phyloP scores from a whole-genome alignment of 2,797 vertebrate genomes.

The Oreonectes daqikongensis region DNA sequence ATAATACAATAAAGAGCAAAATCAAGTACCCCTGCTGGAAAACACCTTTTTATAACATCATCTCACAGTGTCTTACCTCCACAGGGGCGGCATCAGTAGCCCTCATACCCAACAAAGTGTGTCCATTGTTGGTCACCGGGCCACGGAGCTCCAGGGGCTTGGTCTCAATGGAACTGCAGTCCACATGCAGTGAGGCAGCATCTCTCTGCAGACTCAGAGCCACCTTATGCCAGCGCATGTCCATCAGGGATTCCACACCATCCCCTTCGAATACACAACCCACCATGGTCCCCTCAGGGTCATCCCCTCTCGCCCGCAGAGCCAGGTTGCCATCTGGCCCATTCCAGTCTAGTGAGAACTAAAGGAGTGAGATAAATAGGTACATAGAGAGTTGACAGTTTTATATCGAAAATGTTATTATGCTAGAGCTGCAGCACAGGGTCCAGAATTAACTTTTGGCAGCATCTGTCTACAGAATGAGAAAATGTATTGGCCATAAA shows the following conservation, averaged over 20 bases:
- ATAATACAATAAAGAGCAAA: too few species aligned
- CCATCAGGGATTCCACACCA: constrained; percentile 83
- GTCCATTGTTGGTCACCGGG: constrained; percentile 71
- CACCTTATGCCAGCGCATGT: constrained; percentile 92
- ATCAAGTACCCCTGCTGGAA: not conserved
- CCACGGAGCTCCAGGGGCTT: constrained; percentile 78
- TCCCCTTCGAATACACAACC: constrained; percentile 80
- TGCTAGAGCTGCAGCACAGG: not conserved
- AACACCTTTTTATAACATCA: not conserved
- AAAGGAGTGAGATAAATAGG: constrained; percentile 42
- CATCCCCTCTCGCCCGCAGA: constrained; percentile 71
- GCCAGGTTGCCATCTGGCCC: constrained; percentile 83
- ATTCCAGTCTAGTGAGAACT: constrained; percentile 89
- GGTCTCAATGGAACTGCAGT: constrained; percentile 86
- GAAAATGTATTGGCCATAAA: not conserved
- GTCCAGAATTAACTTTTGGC: not conserved
- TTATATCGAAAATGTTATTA: constrained; percentile 14
- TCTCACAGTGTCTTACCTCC: constrained; percentile 73
- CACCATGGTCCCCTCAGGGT: constrained; percentile 61
- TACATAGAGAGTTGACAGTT: not conserved
- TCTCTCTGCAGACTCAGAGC: constrained; percentile 78
- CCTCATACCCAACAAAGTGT: constrained; percentile 82
- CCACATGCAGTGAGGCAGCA: constrained; percentile 82
- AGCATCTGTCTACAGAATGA: not conserved
- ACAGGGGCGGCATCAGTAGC: constrained; percentile 78